Conservation (phyloP, 2,113 vertebrate species). For the Ameiurus melas region DNA sequence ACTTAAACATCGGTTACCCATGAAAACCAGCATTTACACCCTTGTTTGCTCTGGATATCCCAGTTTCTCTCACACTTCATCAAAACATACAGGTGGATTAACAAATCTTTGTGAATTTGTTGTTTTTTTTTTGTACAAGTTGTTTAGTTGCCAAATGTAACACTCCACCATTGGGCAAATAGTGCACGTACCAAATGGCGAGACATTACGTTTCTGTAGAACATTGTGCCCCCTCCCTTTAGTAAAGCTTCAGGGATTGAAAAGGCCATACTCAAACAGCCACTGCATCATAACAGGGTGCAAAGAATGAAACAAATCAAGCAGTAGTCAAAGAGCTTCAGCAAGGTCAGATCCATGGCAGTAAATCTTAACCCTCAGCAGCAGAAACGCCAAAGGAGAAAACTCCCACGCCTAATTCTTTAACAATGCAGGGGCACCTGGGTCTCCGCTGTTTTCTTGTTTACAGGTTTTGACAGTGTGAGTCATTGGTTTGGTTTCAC, state of each 20-base stretch:
- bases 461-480: constrained; percentile 1
- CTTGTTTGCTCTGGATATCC: not conserved
- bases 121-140: not conserved
- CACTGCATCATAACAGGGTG: not conserved
- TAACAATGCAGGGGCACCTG: not conserved
- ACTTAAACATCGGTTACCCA: not conserved
- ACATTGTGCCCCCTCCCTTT: not conserved
- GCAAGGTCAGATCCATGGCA: not conserved
- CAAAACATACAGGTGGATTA: not conserved
- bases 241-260: constrained; percentile 15
- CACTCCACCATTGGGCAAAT: not conserved
- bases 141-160: not conserved
- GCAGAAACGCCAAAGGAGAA: not conserved
- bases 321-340: not conserved
- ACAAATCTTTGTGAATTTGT: not conserved
- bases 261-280: not conserved
- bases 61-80: not conserved
- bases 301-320: not conserved
- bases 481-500: constrained; percentile 18
- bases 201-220: not conserved
- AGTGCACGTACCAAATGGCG: not conserved
- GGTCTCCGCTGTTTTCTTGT: constrained; percentile 10
- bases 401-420: constrained; percentile 5
- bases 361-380: constrained; percentile 6
- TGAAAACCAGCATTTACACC: not conserved